Percentiles rank a stretch among this genome's conserved stretches.
These are phyloP conservation scores for Thaumatotibia leucotreta DNA, from an alignment of 1,140 invertebrate genomes.

Conservation along the genomic window DNA sequence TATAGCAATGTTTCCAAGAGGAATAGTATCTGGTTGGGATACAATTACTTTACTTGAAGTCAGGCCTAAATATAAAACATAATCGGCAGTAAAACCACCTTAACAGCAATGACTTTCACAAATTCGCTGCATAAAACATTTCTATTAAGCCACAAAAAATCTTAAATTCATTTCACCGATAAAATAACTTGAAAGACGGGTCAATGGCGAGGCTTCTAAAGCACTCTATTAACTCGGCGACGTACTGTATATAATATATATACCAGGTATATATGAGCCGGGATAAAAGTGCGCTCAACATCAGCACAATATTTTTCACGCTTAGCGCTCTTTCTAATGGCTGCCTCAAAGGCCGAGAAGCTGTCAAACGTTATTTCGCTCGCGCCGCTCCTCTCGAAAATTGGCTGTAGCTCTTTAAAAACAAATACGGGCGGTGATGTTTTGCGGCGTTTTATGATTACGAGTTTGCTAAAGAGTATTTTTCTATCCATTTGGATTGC, in stretches of 20 bases:
- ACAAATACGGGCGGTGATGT: slow-evolving; percentile 16
- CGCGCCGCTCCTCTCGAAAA: slow-evolving; percentile 27
- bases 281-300: slow-evolving; percentile 1
- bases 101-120: too few relatives aligned
- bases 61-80: too few relatives aligned
- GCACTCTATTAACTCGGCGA: background rate
- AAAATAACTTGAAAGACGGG: background rate
- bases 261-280: background rate
- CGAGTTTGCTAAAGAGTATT: background rate
- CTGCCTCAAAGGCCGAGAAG: slow-evolving; percentile 22
- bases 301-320: slow-evolving; percentile 26
- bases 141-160: too few relatives aligned
- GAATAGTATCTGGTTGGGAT: too few relatives aligned
- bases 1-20: too few relatives aligned
- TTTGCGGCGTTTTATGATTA: background rate
- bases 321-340: slow-evolving; percentile 26
- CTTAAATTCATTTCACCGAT: background rate
- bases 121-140: too few relatives aligned
- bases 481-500: background rate
- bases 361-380: slow-evolving; percentile 29
- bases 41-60: too few relatives aligned
- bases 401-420: slow-evolving; percentile 31
- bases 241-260: background rate
- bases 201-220: background rate
- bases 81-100: too few relatives aligned